Percentiles rank a stretch among this genome's conserved stretches.
phyloP scores from a whole-genome alignment of 2,113 vertebrate species.

The Dryoscopus gambensis region DNA sequence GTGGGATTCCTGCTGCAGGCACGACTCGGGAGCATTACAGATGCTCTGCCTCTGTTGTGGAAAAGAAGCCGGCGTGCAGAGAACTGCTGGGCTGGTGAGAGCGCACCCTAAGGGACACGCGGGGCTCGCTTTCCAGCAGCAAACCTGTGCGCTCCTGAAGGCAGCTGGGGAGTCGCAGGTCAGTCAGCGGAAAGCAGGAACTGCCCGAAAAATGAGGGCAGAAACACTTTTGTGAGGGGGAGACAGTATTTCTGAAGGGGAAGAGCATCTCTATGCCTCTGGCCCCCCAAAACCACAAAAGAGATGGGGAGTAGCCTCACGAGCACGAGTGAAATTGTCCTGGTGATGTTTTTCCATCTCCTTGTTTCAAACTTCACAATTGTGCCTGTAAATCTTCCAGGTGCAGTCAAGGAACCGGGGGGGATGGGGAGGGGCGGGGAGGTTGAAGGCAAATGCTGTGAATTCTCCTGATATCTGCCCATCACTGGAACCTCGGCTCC shows the following conservation, averaged over 20 bases:
- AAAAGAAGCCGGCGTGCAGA: neutral
- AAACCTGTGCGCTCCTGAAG: fast-evolving
- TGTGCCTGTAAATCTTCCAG: neutral
- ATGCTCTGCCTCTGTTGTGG: fast-evolving
- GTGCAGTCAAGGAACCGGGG: neutral
- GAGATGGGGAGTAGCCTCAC: neutral
- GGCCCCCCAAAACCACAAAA: neutral
- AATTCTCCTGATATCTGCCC: neutral
- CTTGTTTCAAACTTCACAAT: neutral
- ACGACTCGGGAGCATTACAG: fast-evolving
- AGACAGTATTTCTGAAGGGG: neutral
- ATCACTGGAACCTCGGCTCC: neutral
- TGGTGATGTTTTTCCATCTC: neutral
- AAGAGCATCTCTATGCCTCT: neutral
- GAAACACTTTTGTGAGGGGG: fast-evolving
- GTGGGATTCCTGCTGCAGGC: fast-evolving
- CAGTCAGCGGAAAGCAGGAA: neutral
- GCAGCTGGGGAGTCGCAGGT: fast-evolving
- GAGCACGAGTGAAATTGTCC: neutral
- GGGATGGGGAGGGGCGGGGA: too few species aligned
- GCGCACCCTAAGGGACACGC: neutral
- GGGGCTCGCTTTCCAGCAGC: neutral
- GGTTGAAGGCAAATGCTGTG: neutral
- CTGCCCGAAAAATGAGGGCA: neutral
- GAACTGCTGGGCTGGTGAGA: neutral